Base-by-base conservation (phyloP, 2,797 vertebrate genomes). In the Sylvia borin region DNA sequence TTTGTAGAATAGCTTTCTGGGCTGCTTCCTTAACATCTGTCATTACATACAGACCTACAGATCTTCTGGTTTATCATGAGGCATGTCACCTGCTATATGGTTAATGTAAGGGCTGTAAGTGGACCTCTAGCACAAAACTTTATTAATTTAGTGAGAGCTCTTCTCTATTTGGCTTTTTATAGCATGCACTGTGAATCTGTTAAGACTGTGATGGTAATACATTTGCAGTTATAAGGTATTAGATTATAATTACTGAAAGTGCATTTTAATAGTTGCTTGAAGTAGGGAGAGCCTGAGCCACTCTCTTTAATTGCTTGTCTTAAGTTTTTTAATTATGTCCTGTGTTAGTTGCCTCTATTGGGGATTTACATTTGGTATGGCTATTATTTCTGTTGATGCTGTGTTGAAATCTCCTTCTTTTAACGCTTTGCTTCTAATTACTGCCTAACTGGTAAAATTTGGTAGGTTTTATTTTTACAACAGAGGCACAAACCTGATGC, bases 401-500 rank as follows among this genome's bases (percentile, higher is more conserved):
- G 24, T 14, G 5, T 16, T 16, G 9, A 16, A 34, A 34, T 57
- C n/a, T 22, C 22, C 53, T 20, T 53, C 19, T 55, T n/a, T 55
- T 22, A 47, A 55, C 3, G 9, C 20, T 55, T 55, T 55, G 7
- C 54, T 55, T 57, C 32, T 24, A 57, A 34, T 34, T 34, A 16
- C n/a, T 34, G 55, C 21, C 55, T 24, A 24, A 34, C 7, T 34
- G 54, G 32, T 34, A 57, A 34, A 57, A 57, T 34, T 3, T 24
- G 54, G n/a, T 34, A 34, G 21, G 55, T 24, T 57, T 57, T 36
- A 36, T 36, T 54, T 34, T 55, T 10, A 4, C 3, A 31, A 9
- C 1, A 24, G 11, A 15, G 34, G 4, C 3, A 67, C 95, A 5
- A 55, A 99, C 99, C 99, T 99, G 82, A 99, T 96, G 92, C 91